Conservation (phyloP, 2,113 vertebrate species). For the Dicerorhinus sumatrensis region DNA sequence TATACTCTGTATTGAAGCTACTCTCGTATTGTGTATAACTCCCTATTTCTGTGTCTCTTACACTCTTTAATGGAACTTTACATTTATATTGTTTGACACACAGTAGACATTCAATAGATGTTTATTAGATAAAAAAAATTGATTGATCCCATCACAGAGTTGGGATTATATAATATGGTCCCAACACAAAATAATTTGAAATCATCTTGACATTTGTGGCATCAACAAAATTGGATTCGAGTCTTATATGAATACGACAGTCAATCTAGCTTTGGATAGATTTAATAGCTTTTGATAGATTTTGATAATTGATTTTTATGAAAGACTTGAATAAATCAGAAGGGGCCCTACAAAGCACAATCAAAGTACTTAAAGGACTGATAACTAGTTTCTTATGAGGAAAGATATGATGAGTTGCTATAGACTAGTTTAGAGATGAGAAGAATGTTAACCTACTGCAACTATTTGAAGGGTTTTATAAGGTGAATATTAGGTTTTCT, state of each 20-base stretch:
- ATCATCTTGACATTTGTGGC: constrained; percentile 7
- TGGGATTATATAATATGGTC: neutral
- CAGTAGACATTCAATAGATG: neutral
- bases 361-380: neutral
- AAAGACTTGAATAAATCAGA: constrained; percentile 35
- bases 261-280: neutral
- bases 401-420: neutral
- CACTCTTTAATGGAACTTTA: neutral
- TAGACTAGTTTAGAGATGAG: neutral
- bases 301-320: constrained; percentile 16
- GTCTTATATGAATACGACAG: neutral
- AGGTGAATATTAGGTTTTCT: neutral
- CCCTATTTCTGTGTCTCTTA: neutral
- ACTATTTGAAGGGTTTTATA: neutral
- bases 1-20: neutral
- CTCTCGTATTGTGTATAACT: neutral
- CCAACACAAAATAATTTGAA: constrained; percentile 22
- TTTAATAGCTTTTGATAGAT: neutral
- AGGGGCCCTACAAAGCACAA: neutral
- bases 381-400: neutral
- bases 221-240: constrained; percentile 27
- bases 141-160: neutral
- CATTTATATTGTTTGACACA: neutral
- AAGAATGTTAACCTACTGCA: neutral
- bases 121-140: neutral